Conservation (phyloP, 1,140 invertebrate species). For the Aphaenogaster ashmeadi region DNA sequence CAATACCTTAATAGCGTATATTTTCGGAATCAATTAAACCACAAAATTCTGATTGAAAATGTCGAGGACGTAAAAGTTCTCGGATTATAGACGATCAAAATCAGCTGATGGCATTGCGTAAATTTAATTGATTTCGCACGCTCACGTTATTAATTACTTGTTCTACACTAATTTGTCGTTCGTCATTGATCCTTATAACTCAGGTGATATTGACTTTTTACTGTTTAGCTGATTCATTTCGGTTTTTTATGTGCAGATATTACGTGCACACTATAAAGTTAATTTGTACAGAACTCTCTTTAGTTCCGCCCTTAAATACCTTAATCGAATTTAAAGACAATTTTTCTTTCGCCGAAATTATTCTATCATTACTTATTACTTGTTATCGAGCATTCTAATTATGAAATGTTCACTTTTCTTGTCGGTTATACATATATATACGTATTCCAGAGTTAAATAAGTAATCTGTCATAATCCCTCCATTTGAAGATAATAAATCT, state of each 20-base stretch:
- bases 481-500: no score
- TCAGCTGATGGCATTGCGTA: neutral
- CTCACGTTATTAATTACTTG: neutral
- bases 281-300: conserved; percentile 6
- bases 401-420: no score
- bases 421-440: no score
- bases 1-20: neutral
- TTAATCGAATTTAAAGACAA: neutral
- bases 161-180: neutral
- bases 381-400: no score
- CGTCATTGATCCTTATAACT: neutral
- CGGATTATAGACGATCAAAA: neutral
- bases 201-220: neutral
- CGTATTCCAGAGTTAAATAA: no score
- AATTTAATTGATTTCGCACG: neutral
- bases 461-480: no score
- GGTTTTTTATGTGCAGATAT: neutral
- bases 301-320: neutral
- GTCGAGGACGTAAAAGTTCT: neutral
- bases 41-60: neutral
- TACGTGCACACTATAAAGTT: neutral
- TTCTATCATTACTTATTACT: no score
- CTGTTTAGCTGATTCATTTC: neutral
- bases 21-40: neutral
- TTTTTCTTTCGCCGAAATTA: no score